Evolutionary conservation across 2,797 vertebrate genomes (phyloP), one percentile per base, ranked within the genome.

Genomic region (Chelidonichthys spinosus): DNA sequence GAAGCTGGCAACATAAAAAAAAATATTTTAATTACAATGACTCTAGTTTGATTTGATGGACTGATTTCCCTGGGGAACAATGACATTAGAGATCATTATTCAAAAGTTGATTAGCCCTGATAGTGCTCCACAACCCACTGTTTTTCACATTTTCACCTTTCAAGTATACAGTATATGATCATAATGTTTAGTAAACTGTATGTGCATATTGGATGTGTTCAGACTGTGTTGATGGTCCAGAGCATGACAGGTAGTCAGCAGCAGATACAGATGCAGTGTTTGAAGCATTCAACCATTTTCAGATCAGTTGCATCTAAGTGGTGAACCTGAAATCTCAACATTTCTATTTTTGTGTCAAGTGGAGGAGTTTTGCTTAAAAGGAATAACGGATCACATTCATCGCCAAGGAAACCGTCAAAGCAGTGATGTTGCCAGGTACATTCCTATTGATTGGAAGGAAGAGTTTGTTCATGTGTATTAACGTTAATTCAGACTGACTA

Each of bases 381-480:
- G 46, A 65, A 15, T 2, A 25, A 25, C 25, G 25, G 25, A 40
- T 39, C 1, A 6, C 53, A 59, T 70, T 55, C 1, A 82, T 88
- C 78, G 74, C 79, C 79, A 87, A 74, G 79, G 82, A 87, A 79
- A 88, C 80, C 58, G 52, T 36, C 47, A 49, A 18, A 10, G 33
- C 40, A 42, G 40, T 54, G 72, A 74, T 69, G 50, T 46, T 58
- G 37, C 7, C 11, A 72, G 17, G 66, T 11, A 47, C 25, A 33
- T 73, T 63, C 36, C 46, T 42, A 47, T 32, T 69, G 40, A 67
- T 74, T 36, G 32, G 62, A 67, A 67, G 50, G 9, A 76, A 15
- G 37, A 53, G 33, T 25, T 50, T 62, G 47, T 42, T 11, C 40
- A n/a, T n/a, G 1, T 62, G 36, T 74, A 37, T 66, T 1, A 13